Evolutionary conservation across 2,797 vertebrate species (phyloP), one percentile per base, ranked within the genome.

Genomic region (Sarcophilus harrisii): DNA sequence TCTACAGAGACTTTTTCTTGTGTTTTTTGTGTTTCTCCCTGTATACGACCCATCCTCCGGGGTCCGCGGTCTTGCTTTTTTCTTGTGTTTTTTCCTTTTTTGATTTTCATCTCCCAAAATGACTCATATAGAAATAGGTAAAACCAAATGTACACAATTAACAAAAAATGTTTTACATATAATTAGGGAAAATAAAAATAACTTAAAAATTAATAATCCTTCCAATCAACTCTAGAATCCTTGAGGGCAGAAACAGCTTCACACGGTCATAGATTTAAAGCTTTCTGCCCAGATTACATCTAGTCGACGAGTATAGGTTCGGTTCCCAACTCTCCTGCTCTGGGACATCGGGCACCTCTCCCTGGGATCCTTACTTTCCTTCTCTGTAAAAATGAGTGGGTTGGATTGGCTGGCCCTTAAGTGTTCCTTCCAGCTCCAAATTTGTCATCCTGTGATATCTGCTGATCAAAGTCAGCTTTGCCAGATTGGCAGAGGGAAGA

Each of bases 341-440:
- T 4, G 38, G 38, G 73, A 49, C 24, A 87, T 11, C 9, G 38
- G 21, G 0, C 24, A 12, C 24, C 38, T 27, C 57, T 5, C 91
- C 90, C 90, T 90, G 57, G 0, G 1, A 57, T 59, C 52, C 30
- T 45, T 81, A 62, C 18, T 92, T 95, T 91, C 54, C 32, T 93
- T 91, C 8, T 62, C 45, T 93, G 27, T 95, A 52, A 92, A 92
- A 60, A 55, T 57, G 11, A 96, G 60, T 91, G 24, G 38, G 21
- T 49, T 55, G 54, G n/a, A 24, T n/a, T 81, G 3, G 32, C 2
- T 27, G 1, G 38, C 24, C 38, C 27, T 45, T n/a, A 49, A 49
- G 6, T 27, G 2, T 27, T 0, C 38, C 24, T 27, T 45, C 24
- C 24, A 11, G 38, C 38, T 87, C 0, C 73, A 21, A 24, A 24